These are phyloP conservation scores for Litoditis marina DNA, from an alignment of 2,888 invertebrate species.

Conservation along the genomic window DNA sequence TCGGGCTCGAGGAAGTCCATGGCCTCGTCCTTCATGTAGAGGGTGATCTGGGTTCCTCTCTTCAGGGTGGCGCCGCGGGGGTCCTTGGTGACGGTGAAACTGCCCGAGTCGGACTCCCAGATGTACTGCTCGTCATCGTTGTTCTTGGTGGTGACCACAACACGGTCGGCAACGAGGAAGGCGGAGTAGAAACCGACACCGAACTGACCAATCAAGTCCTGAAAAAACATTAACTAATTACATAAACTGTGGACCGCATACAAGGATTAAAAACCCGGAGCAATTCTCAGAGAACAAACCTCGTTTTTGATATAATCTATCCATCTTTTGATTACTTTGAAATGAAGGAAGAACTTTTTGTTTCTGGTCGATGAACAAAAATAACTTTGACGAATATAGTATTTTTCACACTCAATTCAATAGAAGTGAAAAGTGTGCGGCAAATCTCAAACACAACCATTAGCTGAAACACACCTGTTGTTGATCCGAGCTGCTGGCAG, in stretches of 20 bases:
- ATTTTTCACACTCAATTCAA: too few relatives aligned
- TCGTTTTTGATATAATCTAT: too few relatives aligned
- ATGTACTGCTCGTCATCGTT: slow-evolving; percentile 90
- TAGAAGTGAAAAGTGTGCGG: too few relatives aligned
- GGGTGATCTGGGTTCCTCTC: slow-evolving; percentile 77
- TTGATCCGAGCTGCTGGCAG: slow-evolving; percentile 52
- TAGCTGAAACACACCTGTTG: too few relatives aligned
- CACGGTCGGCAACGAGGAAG: slow-evolving; percentile 91
- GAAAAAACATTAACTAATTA: slow-evolving; percentile 2
- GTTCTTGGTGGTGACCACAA: slow-evolving; percentile 90
- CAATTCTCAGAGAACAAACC: too few relatives aligned
- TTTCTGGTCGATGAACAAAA: too few relatives aligned
- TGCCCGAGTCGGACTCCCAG: slow-evolving; percentile 92
- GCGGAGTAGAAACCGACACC: slow-evolving; percentile 99
- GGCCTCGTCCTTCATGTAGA: slow-evolving; percentile 94
- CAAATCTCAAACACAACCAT: too few relatives aligned
- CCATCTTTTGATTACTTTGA: neutral
- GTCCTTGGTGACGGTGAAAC: slow-evolving; percentile 86
- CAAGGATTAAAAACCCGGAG: too few relatives aligned
- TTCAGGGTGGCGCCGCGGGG: slow-evolving; percentile 83
- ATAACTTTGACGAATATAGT: too few relatives aligned
- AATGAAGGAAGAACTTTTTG: neutral
- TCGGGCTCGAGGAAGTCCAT: slow-evolving; percentile 89
- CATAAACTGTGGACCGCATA: neutral
- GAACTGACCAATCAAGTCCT: slow-evolving; percentile 91